Evolutionary conservation across 2,888 invertebrate genomes (phyloP).

Genomic region (Oscheius sp.): DNA sequence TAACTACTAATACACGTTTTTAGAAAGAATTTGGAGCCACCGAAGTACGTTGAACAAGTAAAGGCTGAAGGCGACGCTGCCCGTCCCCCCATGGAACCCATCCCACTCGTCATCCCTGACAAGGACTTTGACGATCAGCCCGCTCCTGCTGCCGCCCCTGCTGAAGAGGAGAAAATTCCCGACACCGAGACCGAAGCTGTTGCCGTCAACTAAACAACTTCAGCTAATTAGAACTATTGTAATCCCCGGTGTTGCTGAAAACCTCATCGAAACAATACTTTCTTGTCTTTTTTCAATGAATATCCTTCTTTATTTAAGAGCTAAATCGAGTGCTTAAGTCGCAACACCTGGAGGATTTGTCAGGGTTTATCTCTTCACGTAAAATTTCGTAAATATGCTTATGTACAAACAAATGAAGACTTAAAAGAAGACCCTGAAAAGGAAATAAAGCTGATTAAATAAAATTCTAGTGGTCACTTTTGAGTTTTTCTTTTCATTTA

Average conservation of each 20-base stretch:
- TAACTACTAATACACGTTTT: neutral
- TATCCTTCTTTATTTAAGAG: no score
- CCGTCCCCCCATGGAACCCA: slow-evolving; percentile 63
- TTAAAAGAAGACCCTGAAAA: no score
- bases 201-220: slow-evolving; percentile 9
- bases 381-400: no score
- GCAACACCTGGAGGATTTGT: neutral
- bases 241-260: slow-evolving; percentile 29
- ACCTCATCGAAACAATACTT: slow-evolving; percentile 19
- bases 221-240: slow-evolving; percentile 13
- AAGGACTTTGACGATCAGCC: slow-evolving; percentile 49
- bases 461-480: no score
- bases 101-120: slow-evolving; percentile 63
- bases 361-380: no score
- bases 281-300: slow-evolving; percentile 9
- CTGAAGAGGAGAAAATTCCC: slow-evolving; percentile 4
- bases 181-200: slow-evolving; percentile 27
- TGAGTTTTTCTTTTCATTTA: no score
- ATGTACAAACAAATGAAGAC: no score
- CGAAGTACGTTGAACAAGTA: slow-evolving; percentile 69
- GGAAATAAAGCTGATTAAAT: no score
- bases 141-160: neutral
- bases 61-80: slow-evolving; percentile 68
- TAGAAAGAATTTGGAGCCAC: slow-evolving; percentile 68
- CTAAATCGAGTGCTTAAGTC: neutral